Evolutionary conservation across 2,797 vertebrate species (phyloP).

Genomic region (Chrysocyon brachyurus): DNA sequence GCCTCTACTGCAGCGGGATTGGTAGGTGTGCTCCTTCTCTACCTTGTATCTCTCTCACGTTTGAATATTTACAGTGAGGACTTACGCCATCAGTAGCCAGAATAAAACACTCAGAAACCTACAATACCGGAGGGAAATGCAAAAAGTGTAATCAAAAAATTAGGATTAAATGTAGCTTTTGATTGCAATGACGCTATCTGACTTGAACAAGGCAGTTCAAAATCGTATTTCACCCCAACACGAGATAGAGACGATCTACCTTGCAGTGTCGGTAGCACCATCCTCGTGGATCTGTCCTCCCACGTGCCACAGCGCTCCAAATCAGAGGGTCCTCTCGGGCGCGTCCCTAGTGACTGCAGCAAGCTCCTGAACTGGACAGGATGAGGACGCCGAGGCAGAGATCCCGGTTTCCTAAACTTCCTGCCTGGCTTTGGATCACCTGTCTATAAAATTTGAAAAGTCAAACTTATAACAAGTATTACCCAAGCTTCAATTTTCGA

Average conservation of each 20-base stretch:
- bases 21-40: background rate
- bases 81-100: background rate
- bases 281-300: background rate
- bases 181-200: background rate
- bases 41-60: background rate
- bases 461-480: background rate
- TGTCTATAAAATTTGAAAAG: background rate
- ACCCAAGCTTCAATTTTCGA: background rate
- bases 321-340: background rate
- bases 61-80: background rate
- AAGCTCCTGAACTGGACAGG: background rate
- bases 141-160: conserved; percentile 10
- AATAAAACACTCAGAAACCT: conserved; percentile 8
- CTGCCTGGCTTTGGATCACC: background rate
- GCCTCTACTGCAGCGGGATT: background rate
- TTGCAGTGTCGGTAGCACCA: no score
- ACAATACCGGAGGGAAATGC: background rate
- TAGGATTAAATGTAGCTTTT: background rate
- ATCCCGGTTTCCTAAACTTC: background rate
- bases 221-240: background rate
- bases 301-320: background rate
- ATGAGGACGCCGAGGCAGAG: background rate
- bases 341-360: background rate
- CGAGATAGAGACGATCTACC: background rate
- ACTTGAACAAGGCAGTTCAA: background rate